Percentiles rank a stretch among this genome's conserved stretches.
Evolutionary conservation across 2,113 vertebrate species (phyloP).

Genomic region (Leucoraja erinaceus): DNA sequence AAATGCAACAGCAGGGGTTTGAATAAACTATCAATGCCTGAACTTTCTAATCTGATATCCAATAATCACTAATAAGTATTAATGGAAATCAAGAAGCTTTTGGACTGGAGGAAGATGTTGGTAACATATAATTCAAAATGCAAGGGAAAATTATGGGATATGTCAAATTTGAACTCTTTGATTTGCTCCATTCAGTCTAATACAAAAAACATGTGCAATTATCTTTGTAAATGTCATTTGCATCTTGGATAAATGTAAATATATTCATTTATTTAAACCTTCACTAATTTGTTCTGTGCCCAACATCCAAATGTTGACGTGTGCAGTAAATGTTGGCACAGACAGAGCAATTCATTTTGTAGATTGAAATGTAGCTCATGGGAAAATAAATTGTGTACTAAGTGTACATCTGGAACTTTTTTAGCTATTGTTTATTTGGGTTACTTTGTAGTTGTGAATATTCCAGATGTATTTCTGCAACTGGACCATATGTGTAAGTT

Average conservation of each 20-base stretch:
- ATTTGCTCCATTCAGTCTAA: not conserved
- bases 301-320: not conserved
- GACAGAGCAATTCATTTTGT: not conserved
- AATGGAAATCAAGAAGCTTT: not conserved
- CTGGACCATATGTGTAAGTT: not conserved
- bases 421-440: not conserved
- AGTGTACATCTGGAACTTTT: constrained; percentile 20
- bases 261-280: not conserved
- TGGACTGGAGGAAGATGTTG: not conserved
- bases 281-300: not conserved
- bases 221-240: constrained; percentile 2
- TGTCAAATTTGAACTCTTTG: not conserved
- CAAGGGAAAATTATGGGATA: not conserved
- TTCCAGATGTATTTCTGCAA: not conserved
- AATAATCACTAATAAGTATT: not conserved
- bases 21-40: not conserved
- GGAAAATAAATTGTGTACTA: not conserved
- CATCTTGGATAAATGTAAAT: not conserved
- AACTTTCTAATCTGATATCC: not conserved
- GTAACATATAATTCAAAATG: not conserved
- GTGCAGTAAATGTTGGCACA: constrained; percentile 6
- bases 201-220: not conserved
- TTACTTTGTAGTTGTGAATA: not conserved
- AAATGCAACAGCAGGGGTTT: not conserved
- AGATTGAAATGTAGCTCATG: constrained; percentile 3